Evolutionary conservation across 2,113 vertebrate genomes (phyloP), one percentile per base, ranked within the genome.

Genomic region (Bubo blakistoni): DNA sequence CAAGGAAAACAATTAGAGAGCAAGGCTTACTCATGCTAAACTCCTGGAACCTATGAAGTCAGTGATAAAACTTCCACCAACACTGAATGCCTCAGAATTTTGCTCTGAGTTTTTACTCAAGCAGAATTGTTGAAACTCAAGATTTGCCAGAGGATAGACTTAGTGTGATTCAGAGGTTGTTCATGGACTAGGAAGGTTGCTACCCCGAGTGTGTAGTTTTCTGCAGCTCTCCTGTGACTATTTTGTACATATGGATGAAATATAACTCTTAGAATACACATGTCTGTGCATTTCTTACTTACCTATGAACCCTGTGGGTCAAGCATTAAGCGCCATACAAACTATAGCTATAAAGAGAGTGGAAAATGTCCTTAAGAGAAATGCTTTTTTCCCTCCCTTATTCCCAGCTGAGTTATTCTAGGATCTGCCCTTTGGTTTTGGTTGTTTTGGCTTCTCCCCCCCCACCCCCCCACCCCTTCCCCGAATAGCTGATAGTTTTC

Each of bases 211-310:
- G 54, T 62, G 32, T 78, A 70, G 51, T 94, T 85, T 71, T 82
- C 70, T 85, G 78, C 27, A 88, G 59, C 55, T 94, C 65, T 93
- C 86, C 61, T 65, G 55, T 78, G 81, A 85, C 44, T 89, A 18
- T 92, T 95, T 93, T 91, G 51, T 69, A 92, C 88, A 86, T 71
- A 71, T 74, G 82, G 70, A 96, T 94, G 73, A 96, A 95, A 84
- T 97, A 93, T 14, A 94, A 78, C 40, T 67, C 91, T 88, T 90
- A 21, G 61, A 93, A 92, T 47, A 80, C 44, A 73, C 16, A 32
- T 29, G 54, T 78, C 76, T 88, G 30, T 86, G 73, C 34, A 34
- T 92, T 94, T 92, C 80, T 86, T 84, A 38, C 79, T 95, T 94
- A 87, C 65, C 92, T 92, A 18, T 79, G 91, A 79, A 92, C 72